Conservation (phyloP, 2,113 vertebrate species). For the Pseudopipra pipra region DNA sequence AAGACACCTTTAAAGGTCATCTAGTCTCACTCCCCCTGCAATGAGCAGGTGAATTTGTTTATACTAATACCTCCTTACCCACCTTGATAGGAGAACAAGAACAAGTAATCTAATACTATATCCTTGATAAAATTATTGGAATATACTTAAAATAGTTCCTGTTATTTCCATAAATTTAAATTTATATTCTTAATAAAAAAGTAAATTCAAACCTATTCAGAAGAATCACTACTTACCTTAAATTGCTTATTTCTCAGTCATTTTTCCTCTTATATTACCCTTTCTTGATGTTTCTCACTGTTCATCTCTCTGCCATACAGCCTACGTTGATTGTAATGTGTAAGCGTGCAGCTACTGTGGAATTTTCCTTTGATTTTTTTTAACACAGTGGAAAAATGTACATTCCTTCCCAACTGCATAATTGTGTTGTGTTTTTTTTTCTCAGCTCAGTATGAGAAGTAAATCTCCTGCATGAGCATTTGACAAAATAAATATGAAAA, state of each 20-base stretch:
- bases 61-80: background rate
- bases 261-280: background rate
- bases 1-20: background rate
- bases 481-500: conserved; percentile 38
- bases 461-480: background rate
- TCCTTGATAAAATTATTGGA: background rate
- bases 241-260: background rate
- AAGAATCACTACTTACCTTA: background rate
- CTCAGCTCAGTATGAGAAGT: background rate
- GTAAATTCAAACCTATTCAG: background rate
- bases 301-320: background rate
- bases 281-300: background rate
- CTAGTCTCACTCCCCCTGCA: background rate
- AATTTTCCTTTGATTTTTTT: conserved; percentile 11
- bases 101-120: background rate
- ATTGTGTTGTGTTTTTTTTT: background rate
- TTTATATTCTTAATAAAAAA: background rate
- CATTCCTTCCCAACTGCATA: background rate
- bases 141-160: background rate
- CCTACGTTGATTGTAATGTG: background rate
- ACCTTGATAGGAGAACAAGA: background rate
- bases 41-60: background rate
- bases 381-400: background rate
- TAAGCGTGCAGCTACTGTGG: background rate
- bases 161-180: background rate